Conservation (phyloP, 2,113 vertebrate genomes). For the Dascyllus trimaculatus region DNA sequence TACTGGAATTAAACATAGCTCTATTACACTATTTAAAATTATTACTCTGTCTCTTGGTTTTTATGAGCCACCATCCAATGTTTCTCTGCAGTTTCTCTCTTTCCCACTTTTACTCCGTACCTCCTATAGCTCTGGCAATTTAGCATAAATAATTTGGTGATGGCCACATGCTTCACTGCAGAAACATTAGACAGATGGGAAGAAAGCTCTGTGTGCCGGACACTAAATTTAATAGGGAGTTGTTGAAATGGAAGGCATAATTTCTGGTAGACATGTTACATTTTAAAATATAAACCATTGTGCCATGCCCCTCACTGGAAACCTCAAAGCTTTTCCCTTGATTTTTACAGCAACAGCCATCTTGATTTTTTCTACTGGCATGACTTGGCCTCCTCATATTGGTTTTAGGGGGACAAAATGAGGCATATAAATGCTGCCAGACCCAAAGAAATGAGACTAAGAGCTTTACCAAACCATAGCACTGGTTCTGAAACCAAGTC, state of each 20-base stretch:
- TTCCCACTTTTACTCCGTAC: slow-evolving; percentile 40
- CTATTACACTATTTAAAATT: slow-evolving; percentile 60
- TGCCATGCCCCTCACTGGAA: slow-evolving; percentile 26
- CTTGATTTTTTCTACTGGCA: slow-evolving; percentile 51
- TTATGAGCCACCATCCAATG: slow-evolving; percentile 65
- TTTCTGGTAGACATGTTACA: slow-evolving; percentile 46
- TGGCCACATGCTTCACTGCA: slow-evolving; percentile 64
- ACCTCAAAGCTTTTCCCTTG: slow-evolving; percentile 53
- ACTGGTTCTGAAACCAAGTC: slow-evolving; percentile 55
- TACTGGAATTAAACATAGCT: slow-evolving; percentile 68
- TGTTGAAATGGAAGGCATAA: slow-evolving; percentile 55
- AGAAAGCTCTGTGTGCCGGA: slow-evolving; percentile 54
- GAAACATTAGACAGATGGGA: slow-evolving; percentile 63
- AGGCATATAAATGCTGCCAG: slow-evolving; percentile 59
- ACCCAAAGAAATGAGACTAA: slow-evolving; percentile 50
- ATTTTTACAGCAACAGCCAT: slow-evolving; percentile 50
- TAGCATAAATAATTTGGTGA: slow-evolving; percentile 64
- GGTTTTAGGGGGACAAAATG: slow-evolving; percentile 59
- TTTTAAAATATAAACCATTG: slow-evolving; percentile 60
- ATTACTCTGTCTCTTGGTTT: slow-evolving; percentile 65
- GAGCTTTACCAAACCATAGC: slow-evolving; percentile 65
- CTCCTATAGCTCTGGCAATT: slow-evolving; percentile 64
- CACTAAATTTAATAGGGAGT: slow-evolving; percentile 54
- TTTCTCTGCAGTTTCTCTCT: slow-evolving; percentile 48
- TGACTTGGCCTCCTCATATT: slow-evolving; percentile 28